Evolutionary conservation across 2,797 vertebrate species (phyloP), one percentile per base, ranked within the genome.

Genomic region (Chelon labrosus): DNA sequence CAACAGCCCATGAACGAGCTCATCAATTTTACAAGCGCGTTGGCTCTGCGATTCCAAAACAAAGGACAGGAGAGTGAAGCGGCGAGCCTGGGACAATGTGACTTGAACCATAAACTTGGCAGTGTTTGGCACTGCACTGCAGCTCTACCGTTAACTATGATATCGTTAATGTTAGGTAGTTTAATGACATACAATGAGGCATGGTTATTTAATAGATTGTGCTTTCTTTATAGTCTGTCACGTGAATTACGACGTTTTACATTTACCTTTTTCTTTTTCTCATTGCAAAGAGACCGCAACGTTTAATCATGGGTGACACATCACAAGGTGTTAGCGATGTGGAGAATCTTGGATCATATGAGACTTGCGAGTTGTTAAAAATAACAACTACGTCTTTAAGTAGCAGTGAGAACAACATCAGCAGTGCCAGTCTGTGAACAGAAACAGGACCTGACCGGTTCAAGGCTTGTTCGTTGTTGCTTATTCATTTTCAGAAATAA

Each of bases 11-110:
- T 77, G 83, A 85, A 87, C 84, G 20, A 87, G 72, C 85, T 89
- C 92, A 93, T 92, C 86, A 87, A 92, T 93, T 92, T 94, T 91
- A 86, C 89, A 91, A 82, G 68, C 75, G 55, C 47, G 77, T 56
- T 57, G 41, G 56, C 71, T 83, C 47, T 20, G 69, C 68, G 80
- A 75, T 85, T 91, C 85, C 86, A 86, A 88, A 89, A 89, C 90
- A 91, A 89, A 84, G 55, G 65, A 55, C 68, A 59, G 52, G n/a
- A 3, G 61, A 71, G 73, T 54, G 58, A 75, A 56, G 72, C 35
- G 47, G 50, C 68, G 37, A 42, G 57, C 56, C 13, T 37, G 44
- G 73, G 67, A 65, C 51, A 63, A 69, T 60, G 50, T 31, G 53
- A 61, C 58, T 62, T 25, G 58, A 55, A 65, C 68, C 61, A 60